These are phyloP conservation scores for Rhagologus leucostigma DNA, from an alignment of 2,113 vertebrate species.

Conservation along the genomic window DNA sequence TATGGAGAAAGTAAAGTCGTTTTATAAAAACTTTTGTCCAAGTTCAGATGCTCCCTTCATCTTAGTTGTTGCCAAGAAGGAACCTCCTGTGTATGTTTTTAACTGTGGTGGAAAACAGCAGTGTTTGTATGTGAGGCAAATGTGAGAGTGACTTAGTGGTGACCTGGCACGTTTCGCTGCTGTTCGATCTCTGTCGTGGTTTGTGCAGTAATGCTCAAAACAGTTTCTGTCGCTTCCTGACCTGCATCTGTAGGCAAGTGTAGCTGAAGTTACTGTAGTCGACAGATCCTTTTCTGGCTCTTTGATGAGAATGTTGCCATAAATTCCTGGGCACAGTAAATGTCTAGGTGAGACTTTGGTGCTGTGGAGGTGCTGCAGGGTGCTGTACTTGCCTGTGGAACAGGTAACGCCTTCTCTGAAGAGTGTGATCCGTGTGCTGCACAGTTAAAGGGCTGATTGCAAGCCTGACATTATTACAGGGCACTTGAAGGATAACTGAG, in stretches of 20 bases:
- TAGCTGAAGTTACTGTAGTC: neutral
- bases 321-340: neutral
- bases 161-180: neutral
- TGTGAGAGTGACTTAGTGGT: neutral
- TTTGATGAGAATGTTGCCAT: neutral
- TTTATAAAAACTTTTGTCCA: neutral
- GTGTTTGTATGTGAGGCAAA: rapidly evolving
- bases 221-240: neutral
- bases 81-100: neutral
- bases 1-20: neutral
- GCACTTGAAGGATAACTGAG: neutral
- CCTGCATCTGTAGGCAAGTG: neutral
- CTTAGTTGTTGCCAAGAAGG: neutral
- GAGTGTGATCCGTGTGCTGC: neutral
- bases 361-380: neutral
- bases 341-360: neutral
- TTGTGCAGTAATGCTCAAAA: neutral
- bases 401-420: neutral
- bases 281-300: neutral
- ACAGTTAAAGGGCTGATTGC: neutral
- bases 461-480: neutral
- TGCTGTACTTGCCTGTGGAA: neutral
- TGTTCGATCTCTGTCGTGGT: rapidly evolving
- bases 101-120: neutral
- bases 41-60: neutral